Conservation (phyloP, 2,888 invertebrate genomes). For the Plebejus argus region DNA sequence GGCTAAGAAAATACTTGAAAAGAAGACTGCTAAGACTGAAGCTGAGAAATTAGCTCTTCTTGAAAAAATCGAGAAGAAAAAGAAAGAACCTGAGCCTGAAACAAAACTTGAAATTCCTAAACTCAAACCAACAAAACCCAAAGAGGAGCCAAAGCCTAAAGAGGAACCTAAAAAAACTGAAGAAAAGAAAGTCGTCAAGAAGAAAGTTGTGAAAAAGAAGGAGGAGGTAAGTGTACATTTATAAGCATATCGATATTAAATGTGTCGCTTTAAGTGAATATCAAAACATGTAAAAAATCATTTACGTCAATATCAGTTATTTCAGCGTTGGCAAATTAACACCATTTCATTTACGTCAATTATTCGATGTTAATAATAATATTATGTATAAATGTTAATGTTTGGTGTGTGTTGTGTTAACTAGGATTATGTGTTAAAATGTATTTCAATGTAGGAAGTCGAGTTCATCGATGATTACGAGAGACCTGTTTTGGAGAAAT, state of each 20-base stretch:
- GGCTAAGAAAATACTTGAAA: constrained; percentile 69
- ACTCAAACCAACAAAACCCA: constrained; percentile 78
- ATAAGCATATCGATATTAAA: constrained; percentile 35
- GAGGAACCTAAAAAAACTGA: constrained; percentile 67
- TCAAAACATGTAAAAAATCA: constrained; percentile 14
- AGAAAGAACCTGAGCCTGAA: constrained; percentile 74
- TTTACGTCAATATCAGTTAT: neutral
- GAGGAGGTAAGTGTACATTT: constrained; percentile 68
- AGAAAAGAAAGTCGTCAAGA: constrained; percentile 67
- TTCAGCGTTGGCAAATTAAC: neutral
- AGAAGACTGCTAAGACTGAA: constrained; percentile 74
- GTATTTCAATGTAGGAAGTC: constrained; percentile 70
- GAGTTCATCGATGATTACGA: constrained; percentile 87
- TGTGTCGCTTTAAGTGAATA: constrained; percentile 51
- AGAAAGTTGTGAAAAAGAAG: constrained; percentile 76
- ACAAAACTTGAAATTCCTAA: constrained; percentile 83
- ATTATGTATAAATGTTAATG: constrained; percentile 33
- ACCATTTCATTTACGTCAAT: neutral
- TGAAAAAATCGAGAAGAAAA: constrained; percentile 76
- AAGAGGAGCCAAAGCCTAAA: constrained; percentile 71
- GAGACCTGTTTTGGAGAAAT: constrained; percentile 87
- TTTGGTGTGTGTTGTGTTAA: constrained; percentile 58
- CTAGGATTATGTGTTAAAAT: constrained; percentile 62
- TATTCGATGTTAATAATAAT: neutral
- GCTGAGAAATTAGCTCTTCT: constrained; percentile 75